Evolutionary conservation across 2,888 invertebrate species (phyloP), one percentile per base, ranked within the genome.

Genomic region (Polyommatus iphigenia): DNA sequence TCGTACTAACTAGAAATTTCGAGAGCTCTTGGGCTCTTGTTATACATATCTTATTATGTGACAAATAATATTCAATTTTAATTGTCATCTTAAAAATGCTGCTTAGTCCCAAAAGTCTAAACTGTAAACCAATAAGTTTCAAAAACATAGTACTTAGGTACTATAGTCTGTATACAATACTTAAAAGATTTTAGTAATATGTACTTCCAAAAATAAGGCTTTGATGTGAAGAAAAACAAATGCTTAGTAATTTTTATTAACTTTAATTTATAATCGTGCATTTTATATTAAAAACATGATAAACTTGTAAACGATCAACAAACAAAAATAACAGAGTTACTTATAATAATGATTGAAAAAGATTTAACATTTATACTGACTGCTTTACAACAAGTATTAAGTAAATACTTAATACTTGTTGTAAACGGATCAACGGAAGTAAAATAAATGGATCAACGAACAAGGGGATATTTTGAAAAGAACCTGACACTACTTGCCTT

Each of bases 251-350:
- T 71, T 71, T 54, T 54, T 5, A 54, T 18, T 54, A 73, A 46
- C 73, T 73, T 46, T 41, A 8, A 46, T 46, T 73, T 24, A 73
- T 46, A 24, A 73, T 73, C 10, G 73, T 73, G 73, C 73, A 73
- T 8, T 73, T 73, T 41, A 72, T 20, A 41, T 41, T 46, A 72
- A 72, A 20, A 41, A 20, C 24, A 46, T 46, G 46, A 20, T 46
- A 41, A 46, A 72, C 36, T 20, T 41, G 24, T 41, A 73, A 46
- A 41, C 20, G 20, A 46, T 41, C 46, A 73, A 73, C 36, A 46
- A 73, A 73, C 24, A 73, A 73, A 73, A 24, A 46, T 13, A 72
- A 46, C 41, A 46, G n/a, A 72, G 13, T 20, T 36, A 71, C 24
- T n/a, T 20, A 46, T 20, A 46, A 46, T 13, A 46, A 67, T 29